phyloP scores from a whole-genome alignment of 2,888 invertebrate species.

The Galerucella nymphaeae region DNA sequence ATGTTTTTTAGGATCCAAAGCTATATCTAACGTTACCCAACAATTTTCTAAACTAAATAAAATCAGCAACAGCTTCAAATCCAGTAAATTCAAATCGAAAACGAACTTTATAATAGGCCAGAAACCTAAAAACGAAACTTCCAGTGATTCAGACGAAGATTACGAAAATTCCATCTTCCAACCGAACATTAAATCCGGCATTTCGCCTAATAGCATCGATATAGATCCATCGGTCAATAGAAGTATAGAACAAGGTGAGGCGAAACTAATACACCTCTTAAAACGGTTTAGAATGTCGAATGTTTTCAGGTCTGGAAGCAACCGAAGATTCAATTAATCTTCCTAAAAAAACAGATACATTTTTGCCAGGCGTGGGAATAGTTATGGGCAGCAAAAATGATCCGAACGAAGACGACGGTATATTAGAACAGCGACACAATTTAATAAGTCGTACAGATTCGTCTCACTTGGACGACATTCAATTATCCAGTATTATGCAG shows the following conservation, averaged over 20 bases:
- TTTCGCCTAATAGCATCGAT: constrained; percentile 46
- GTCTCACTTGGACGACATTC: constrained; percentile 62
- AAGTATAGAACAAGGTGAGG: constrained; percentile 55
- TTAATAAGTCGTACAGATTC: constrained; percentile 61
- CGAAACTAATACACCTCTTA: background rate
- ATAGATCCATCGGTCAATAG: constrained; percentile 51
- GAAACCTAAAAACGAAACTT: constrained; percentile 59
- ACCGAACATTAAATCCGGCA: constrained; percentile 54
- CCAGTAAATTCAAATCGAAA: constrained; percentile 65
- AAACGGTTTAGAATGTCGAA: background rate
- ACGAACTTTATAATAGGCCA: constrained; percentile 66
- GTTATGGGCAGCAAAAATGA: constrained; percentile 66
- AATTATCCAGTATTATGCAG: constrained; percentile 63
- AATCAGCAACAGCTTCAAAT: constrained; percentile 73
- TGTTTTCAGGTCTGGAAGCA: constrained; percentile 54
- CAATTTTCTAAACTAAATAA: constrained; percentile 88
- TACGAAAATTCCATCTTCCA: constrained; percentile 71
- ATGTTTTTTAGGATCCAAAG: constrained; percentile 77
- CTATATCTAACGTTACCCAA: constrained; percentile 85
- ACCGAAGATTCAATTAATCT: constrained; percentile 53
- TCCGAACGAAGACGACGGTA: constrained; percentile 43
- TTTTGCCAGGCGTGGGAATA: constrained; percentile 74
- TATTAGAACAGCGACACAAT: constrained; percentile 65
- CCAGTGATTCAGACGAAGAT: constrained; percentile 73
- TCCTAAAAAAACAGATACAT: constrained; percentile 63